Evolutionary conservation across 2,113 vertebrate species (phyloP), one percentile per base, ranked within the genome.

Genomic region (Sander lucioperca): DNA sequence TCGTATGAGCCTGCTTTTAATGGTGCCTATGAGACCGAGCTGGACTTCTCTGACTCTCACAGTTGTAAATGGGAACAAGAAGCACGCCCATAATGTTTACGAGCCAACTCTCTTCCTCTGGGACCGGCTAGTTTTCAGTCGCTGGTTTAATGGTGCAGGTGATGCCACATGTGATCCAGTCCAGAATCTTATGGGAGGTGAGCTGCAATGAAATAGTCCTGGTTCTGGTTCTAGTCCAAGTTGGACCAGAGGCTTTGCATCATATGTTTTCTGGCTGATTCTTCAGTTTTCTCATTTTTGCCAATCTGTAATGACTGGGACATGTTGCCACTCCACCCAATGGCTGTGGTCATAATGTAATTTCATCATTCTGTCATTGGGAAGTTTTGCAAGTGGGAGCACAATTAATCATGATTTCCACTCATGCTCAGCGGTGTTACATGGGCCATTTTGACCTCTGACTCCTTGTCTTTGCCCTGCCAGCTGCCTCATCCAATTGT

Each of bases 31-130:
- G 85, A 77, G 89, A 80, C 69, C 12, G 5, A 85, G 61, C 58
- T 79, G 85, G 85, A 87, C 79, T 25, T 77, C 7, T 71, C 59
- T 4, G 53, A 45, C 56, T 62, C 66, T 48, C 8, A 7, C 72
- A 23, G 75, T 73, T 70, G 84, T 72, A 80, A 79, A 89, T 39
- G 63, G 61, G 78, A 79, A 68, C 51, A 64, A 45, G 76, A 64
- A 75, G 58, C 69, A 80, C 71, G 18, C 63, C 83, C 84, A 27
- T 67, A 18, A 78, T 18, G 23, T 90, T 92, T 84, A 87, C 54
- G 36, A 89, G 83, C 80, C 61, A 25, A 54, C 57, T 12, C 53
- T 80, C 66, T 58, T 91, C 76, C 88, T 91, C 53, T 76, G 72
- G 73, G 79, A 84, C 61, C 76, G 25, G 74, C 75, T 69, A 62